Base-by-base conservation (phyloP, 2,888 invertebrate species). In the Eupeodes latifasciatus region DNA sequence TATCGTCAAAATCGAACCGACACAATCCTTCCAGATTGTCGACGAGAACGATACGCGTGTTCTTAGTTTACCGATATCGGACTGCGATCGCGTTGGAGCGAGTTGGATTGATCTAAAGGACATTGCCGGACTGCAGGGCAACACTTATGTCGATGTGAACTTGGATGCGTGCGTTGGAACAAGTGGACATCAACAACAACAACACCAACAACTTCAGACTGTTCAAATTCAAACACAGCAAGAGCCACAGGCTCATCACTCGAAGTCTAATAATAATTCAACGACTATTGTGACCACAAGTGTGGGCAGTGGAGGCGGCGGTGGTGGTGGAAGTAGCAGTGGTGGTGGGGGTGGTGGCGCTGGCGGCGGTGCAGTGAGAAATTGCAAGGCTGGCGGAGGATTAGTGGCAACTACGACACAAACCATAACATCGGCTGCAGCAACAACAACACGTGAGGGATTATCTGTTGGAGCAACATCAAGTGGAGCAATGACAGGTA, bases 51-150 rank as follows among this genome's bases (percentile, higher is more conserved):
- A 93, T 53, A 93, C 93, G 34, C 91, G 93, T 1, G 93, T 93
- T 4, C 87, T 93, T 4, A 93, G 93, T 51, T 78, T 93, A 83
- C 93, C 93, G 0, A 90, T 93, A 10, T 92, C 91, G 27, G 93
- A 93, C 77, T 92, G 91, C 44, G 93, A 93, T 81, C 92, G 93
- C 19, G 89, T 93, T 57, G 93, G 93, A 0, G 93, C 93, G 83
- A 93, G 93, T 79, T 93, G 93, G 93, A 93, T 93, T 34, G 93
- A 93, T 89, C 86, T 93, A 40, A 93, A 93, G 90, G 93, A 93
- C 51, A 93, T 93, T 66, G 93, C 93, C 1, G 93, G 92, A 0
- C 61, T 93, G 86, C 93, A 93, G 77, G 91, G 93, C 4, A 90
- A 89, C 9, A 78, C 90, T 5, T 88, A 81, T 71, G 85, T 81